A percentile compares a stretch with the other conserved stretches of the same genome.
These are phyloP conservation scores for Trogon melanurus DNA, from an alignment of 2,113 vertebrate genomes.

Conservation along the genomic window DNA sequence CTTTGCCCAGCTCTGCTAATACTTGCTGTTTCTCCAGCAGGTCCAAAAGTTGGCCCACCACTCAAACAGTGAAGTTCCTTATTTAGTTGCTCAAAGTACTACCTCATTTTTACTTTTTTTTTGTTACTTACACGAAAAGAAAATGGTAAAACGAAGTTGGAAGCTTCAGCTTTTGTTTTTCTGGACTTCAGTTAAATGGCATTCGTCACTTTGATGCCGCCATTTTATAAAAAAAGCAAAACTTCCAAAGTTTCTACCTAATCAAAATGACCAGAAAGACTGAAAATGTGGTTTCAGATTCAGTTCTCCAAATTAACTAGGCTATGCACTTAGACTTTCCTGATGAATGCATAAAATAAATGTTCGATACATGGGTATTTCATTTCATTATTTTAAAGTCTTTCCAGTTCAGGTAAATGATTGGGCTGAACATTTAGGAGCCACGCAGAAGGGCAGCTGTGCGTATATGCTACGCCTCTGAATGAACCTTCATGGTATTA, in stretches of 20 bases:
- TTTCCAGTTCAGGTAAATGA: neutral
- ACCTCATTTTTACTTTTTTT: neutral
- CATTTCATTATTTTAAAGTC: neutral
- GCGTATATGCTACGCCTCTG: neutral
- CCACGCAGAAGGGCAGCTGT: neutral
- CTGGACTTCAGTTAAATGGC: neutral
- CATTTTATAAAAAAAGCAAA: neutral
- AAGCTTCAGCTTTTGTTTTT: neutral
- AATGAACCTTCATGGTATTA: neutral
- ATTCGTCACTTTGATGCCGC: neutral
- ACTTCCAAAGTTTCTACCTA: neutral
- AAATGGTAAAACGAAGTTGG: neutral
- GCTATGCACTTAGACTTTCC: neutral
- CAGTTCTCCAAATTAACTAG: neutral
- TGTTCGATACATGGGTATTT: neutral
- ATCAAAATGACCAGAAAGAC: neutral
- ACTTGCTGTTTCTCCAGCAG: neutral
- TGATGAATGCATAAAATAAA: neutral
- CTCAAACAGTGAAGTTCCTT: neutral
- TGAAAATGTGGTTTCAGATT: neutral
- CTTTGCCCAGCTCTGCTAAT: neutral
- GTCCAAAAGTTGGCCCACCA: neutral
- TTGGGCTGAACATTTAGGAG: neutral
- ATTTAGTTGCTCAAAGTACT: neutral
- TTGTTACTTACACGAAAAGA: neutral